Conservation (phyloP, 2,888 invertebrate species). For the Leptinotarsa rubiginosa region DNA sequence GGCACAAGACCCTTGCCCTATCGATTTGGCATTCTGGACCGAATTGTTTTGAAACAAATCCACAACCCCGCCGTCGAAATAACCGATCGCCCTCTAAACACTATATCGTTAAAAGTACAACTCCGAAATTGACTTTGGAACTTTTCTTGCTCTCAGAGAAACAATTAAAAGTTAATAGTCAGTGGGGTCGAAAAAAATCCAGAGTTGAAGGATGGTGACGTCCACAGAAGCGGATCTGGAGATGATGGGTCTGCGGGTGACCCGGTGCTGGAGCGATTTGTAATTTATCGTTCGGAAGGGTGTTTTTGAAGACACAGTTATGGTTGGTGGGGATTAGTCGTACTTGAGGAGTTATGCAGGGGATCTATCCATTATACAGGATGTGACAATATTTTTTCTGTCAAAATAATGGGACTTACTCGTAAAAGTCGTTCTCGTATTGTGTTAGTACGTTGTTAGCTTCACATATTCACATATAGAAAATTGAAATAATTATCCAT, state of each 20-base stretch:
- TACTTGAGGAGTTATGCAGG: no score
- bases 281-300: not conserved
- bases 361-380: no score
- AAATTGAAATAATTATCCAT: no score
- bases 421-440: no score
- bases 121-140: slow-evolving; percentile 29
- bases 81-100: slow-evolving; percentile 11
- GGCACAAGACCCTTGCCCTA: not conserved
- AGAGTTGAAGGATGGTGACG: not conserved
- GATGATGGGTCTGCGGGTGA: not conserved
- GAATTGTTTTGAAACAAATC: slow-evolving; percentile 6
- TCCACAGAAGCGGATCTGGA: not conserved
- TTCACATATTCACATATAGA: no score
- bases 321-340: no score
- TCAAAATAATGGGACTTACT: no score
- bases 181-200: not conserved
- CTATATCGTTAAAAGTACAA: slow-evolving; percentile 20
- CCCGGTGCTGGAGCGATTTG: not conserved
- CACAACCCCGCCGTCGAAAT: not conserved
- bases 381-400: no score
- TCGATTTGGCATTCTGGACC: slow-evolving; percentile 4
- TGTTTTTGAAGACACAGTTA: no score
- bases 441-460: no score
- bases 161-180: slow-evolving; percentile 24
- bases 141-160: slow-evolving; percentile 17